phyloP scores from a whole-genome alignment of 2,888 invertebrate genomes.

The Byasa hedistus region DNA sequence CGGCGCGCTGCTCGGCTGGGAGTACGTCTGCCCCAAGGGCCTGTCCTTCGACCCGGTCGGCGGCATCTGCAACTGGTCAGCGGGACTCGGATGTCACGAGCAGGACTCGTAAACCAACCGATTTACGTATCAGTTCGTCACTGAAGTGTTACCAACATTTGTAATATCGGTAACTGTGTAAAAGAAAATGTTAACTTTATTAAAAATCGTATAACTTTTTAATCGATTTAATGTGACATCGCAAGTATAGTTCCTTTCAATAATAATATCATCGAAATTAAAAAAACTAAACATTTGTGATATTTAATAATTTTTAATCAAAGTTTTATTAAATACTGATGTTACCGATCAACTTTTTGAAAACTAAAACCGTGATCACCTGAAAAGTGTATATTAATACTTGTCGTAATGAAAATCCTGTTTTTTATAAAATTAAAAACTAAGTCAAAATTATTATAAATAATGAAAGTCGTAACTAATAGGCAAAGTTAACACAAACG shows the following conservation, averaged over 20 bases:
- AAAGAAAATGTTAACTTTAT: too few relatives aligned
- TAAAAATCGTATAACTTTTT: too few relatives aligned
- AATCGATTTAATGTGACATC: too few relatives aligned
- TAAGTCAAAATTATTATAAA: constrained; percentile 13
- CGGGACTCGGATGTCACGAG: constrained; percentile 88
- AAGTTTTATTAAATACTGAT: too few relatives aligned
- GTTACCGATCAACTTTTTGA: too few relatives aligned
- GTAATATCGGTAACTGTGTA: too few relatives aligned
- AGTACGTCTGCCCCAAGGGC: constrained; percentile 92
- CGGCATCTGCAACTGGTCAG: constrained; percentile 94
- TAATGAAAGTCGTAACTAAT: neutral
- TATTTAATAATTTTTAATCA: too few relatives aligned
- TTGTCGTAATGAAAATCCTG: constrained; percentile 5
- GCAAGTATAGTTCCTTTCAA: too few relatives aligned
- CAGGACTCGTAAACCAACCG: constrained; percentile 44
- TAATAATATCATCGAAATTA: too few relatives aligned
- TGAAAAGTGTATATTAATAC: neutral
- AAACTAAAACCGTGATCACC: too few relatives aligned
- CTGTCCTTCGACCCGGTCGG: constrained; percentile 94
- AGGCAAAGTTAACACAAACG: neutral
- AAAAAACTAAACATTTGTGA: too few relatives aligned
- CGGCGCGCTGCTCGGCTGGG: constrained; percentile 89
- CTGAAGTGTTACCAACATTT: neutral
- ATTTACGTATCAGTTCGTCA: neutral
- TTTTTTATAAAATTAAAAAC: constrained; percentile 29